Conservation (phyloP, 1,140 invertebrate species). For the Drosophila auraria region DNA sequence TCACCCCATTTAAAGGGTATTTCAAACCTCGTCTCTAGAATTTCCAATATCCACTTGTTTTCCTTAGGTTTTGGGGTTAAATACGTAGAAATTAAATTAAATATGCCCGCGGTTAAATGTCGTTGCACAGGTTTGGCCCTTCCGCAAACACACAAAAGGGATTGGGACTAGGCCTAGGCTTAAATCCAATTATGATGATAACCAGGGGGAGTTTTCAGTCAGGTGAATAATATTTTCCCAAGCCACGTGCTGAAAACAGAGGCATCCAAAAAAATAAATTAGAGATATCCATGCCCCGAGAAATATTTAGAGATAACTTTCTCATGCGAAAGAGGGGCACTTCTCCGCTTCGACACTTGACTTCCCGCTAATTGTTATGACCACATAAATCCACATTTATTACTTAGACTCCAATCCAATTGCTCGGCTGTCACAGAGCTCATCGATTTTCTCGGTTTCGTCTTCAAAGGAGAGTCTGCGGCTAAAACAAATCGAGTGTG, state of each 20-base stretch:
- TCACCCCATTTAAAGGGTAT: not conserved
- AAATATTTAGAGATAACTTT: conserved; percentile 17
- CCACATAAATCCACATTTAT: conserved; percentile 60
- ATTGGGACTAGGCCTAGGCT: conserved; percentile 31
- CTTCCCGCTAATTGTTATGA: conserved; percentile 69
- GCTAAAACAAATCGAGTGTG: conserved; percentile 66
- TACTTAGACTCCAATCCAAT: conserved; percentile 19
- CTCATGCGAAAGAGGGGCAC: not conserved
- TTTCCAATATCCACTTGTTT: conserved; percentile 4
- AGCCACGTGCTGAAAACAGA: conserved; percentile 59
- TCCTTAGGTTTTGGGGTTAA: conserved; percentile 71
- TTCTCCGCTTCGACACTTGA: conserved; percentile 52
- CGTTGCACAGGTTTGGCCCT: conserved; percentile 34
- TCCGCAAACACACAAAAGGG: conserved; percentile 53
- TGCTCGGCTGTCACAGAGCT: conserved; percentile 49
- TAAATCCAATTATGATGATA: conserved; percentile 71
- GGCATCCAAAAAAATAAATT: not conserved
- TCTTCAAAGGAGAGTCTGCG: conserved; percentile 35
- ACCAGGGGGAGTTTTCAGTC: conserved; percentile 18
- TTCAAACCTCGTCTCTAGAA: not conserved
- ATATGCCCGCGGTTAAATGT: conserved; percentile 70
- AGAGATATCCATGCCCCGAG: not conserved
- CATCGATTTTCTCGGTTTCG: conserved; percentile 53
- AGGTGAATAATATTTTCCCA: conserved; percentile 26
- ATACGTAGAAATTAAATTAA: conserved; percentile 82